Evolutionary conservation across 1,140 invertebrate genomes (phyloP), one percentile per base, ranked within the genome.

Genomic region (Drosophila nasuta): DNA sequence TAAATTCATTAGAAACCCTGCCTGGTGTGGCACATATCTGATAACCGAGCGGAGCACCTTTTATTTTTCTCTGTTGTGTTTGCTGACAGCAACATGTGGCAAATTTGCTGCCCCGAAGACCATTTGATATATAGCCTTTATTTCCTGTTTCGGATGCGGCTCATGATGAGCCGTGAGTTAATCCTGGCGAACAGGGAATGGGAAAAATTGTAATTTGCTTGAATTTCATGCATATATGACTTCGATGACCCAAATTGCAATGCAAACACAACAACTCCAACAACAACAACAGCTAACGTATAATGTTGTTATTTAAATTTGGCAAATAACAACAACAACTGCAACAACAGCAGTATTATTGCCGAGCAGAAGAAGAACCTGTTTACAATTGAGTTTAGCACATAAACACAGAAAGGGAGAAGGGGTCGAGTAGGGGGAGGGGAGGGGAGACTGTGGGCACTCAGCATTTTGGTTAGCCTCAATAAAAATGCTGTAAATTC

Each of bases 401-500:
- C 81, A 89, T 88, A 51, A 70, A 63, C 49, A 62, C 6, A 45
- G 54, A 75, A 54, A 52, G 66, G 43, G 45, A 25, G 56, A 35
- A 66, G 60, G 5, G 46, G 56, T 56, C 38, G 17, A 7, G 69
- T 46, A 30, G 46, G 30, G 48, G 63, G 38, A 10, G 45, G 13
- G 30, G 13, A 62, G 35, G 41, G 49, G 51, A 43, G 33, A 38
- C 20, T 25, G 20, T 25, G 30, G 33, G 52, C 52, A 59, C 74
- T 66, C 62, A 57, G 62, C 77, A 77, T 88, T 75, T 88, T 81
- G 80, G 70, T 88, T 80, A 82, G 83, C 74, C 83, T 88, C 85
- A 88, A 87, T 87, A 87, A 87, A 83, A 81, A 83, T 76, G 85
- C 64, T 85, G 85, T 89, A 89, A 89, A 89, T 89, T 89, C 85